Percentiles rank a stretch among this genome's conserved stretches.
These are phyloP conservation scores for Hydractinia symbiolongicarpus DNA, from an alignment of 30 jellyfish, hydroid and myxozoan species.

Conservation along the genomic window DNA sequence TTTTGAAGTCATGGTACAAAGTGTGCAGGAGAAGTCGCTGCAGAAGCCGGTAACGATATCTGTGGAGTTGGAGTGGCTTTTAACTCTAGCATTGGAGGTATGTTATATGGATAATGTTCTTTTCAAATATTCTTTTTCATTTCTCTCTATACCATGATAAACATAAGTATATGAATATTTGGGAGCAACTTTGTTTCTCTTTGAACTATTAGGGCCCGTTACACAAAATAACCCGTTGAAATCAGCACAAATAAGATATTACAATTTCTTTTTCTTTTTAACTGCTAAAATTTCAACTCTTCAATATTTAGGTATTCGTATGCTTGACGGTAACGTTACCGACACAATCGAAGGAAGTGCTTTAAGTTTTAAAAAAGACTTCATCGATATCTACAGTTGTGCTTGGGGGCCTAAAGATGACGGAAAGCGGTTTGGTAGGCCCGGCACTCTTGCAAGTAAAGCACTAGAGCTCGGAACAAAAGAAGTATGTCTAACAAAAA, in stretches of 20 bases:
- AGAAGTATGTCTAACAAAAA: constrained; percentile 45
- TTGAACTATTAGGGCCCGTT: background rate
- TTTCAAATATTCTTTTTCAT: background rate
- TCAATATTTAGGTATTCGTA: constrained; percentile 75
- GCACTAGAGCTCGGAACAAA: constrained; percentile 93
- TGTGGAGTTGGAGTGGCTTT: constrained; percentile 99
- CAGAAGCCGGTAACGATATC: constrained; percentile 87
- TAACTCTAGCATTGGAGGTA: constrained; percentile 94
- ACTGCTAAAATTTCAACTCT: background rate
- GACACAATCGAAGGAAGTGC: constrained; percentile 99
- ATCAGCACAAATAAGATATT: too few species aligned
- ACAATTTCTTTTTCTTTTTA: too few species aligned
- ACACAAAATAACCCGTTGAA: too few species aligned
- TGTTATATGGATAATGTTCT: background rate
- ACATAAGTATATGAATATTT: too few species aligned
- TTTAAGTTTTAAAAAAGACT: constrained; percentile 75
- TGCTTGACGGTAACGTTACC: constrained; percentile 97
- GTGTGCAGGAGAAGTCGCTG: constrained; percentile 99
- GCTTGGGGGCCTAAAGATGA: constrained; percentile 99
- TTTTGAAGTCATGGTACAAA: constrained; percentile 92
- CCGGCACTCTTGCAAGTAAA: constrained; percentile 98
- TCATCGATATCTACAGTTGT: constrained; percentile 94
- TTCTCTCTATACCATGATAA: too few species aligned
- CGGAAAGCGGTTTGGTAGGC: constrained; percentile 97
- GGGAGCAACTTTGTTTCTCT: too few species aligned